A percentile compares a stretch with the other conserved stretches of the same genome.
These are phyloP conservation scores for Orestias chungarensis DNA, from an alignment of 2,797 vertebrate genomes.

Conservation along the genomic window DNA sequence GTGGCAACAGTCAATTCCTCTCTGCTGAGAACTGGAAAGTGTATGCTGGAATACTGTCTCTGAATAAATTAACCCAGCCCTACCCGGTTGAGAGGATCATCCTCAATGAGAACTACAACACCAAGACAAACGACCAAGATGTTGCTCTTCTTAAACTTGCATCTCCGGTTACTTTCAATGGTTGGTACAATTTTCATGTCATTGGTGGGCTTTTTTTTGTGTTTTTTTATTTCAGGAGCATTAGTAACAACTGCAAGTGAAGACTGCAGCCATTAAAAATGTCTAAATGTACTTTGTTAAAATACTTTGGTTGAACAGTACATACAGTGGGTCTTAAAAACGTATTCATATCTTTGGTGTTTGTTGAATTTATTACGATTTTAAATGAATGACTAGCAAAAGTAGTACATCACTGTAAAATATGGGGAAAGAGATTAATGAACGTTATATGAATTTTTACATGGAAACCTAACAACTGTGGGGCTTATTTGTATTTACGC, in stretches of 20 bases:
- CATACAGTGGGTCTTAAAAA: background rate
- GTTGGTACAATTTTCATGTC: conserved; percentile 57
- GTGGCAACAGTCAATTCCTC: conserved; percentile 23
- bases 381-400: background rate
- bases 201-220: background rate
- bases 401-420: no score
- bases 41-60: conserved; percentile 80
- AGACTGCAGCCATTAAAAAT: background rate
- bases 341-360: background rate
- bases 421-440: no score
- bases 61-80: conserved; percentile 60
- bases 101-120: conserved; percentile 83
- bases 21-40: conserved; percentile 79
- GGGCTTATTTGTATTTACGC: no score
- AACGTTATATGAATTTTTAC: no score
- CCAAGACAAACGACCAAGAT: conserved; percentile 81
- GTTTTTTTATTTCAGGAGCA: background rate
- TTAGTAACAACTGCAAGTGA: background rate
- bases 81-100: conserved; percentile 81
- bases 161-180: conserved; percentile 58
- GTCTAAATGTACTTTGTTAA: background rate
- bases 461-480: no score
- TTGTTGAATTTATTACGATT: background rate
- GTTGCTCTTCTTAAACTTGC: conserved; percentile 85
- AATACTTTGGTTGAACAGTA: background rate